Percentiles rank a stretch among this genome's conserved stretches.
Conservation (phyloP, 1,140 invertebrate genomes). For the Dufourea novaeangliae region DNA sequence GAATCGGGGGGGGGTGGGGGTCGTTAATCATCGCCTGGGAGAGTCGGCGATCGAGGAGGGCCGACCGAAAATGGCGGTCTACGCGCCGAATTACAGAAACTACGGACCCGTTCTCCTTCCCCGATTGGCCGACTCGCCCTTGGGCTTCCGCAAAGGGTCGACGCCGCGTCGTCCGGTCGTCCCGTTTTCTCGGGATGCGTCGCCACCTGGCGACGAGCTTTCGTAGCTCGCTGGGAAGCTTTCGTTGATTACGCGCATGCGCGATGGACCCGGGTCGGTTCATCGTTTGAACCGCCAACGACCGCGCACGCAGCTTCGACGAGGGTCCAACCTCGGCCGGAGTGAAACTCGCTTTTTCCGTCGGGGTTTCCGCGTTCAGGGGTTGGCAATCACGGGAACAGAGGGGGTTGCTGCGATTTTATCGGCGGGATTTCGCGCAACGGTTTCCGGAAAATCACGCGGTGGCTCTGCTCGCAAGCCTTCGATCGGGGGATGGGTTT, state of each 20-base stretch:
- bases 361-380: constrained; percentile 36
- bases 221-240: constrained; percentile 52
- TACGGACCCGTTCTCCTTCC: constrained; percentile 25
- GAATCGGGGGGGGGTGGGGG: background rate
- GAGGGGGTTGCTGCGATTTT: constrained; percentile 75
- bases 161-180: constrained; percentile 27
- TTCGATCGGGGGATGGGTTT: too few species aligned
- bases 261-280: constrained; percentile 42
- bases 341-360: background rate
- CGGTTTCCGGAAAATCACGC: constrained; percentile 67
- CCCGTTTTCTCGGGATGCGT: constrained; percentile 58
- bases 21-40: constrained; percentile 34
- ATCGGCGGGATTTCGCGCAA: constrained; percentile 70
- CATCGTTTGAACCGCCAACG: constrained; percentile 48
- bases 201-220: constrained; percentile 72
- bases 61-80: constrained; percentile 61
- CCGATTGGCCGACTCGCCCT: constrained; percentile 63
- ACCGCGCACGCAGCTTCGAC: constrained; percentile 31
- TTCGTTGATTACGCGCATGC: constrained; percentile 27
- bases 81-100: constrained; percentile 54
- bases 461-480: constrained; percentile 71
- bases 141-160: constrained; percentile 47
- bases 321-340: background rate
- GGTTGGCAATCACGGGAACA: constrained; percentile 66
- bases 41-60: constrained; percentile 30